Evolutionary conservation across 30 jellyfish, hydroid and myxozoan genomes (phyloP).

Genomic region (Pelagia noctiluca): DNA sequence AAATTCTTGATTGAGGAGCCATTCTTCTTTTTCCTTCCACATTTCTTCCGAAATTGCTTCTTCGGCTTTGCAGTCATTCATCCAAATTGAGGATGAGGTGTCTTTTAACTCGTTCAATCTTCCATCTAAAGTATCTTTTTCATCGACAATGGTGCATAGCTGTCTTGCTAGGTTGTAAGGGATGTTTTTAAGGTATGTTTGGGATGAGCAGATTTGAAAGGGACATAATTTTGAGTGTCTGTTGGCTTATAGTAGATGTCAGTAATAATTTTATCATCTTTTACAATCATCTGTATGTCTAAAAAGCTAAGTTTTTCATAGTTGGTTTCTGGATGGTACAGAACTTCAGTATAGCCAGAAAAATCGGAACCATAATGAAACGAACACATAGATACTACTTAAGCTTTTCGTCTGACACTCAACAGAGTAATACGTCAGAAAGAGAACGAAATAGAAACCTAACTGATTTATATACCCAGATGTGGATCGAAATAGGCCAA

Average conservation of each 20-base stretch:
- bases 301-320: not conserved
- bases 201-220: slow-evolving; percentile 7
- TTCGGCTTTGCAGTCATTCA: not conserved
- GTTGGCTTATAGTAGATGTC: slow-evolving; percentile 15
- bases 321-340: no score
- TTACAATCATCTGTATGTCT: not conserved
- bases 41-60: not conserved
- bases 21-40: not conserved
- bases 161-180: slow-evolving; percentile 1
- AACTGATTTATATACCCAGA: no score
- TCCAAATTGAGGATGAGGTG: not conserved
- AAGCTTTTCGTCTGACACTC: no score
- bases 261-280: not conserved
- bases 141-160: not conserved
- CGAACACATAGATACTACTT: no score
- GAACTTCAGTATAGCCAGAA: no score
- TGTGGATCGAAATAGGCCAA: no score
- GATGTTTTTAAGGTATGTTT: not conserved
- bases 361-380: no score
- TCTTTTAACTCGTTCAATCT: not conserved
- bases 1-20: not conserved
- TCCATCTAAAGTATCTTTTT: not conserved
- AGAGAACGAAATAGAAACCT: no score
- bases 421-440: no score
- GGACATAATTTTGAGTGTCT: slow-evolving; percentile 13